Evolutionary conservation across 1,140 invertebrate genomes (phyloP).

Genomic region (Drosophila littoralis): DNA sequence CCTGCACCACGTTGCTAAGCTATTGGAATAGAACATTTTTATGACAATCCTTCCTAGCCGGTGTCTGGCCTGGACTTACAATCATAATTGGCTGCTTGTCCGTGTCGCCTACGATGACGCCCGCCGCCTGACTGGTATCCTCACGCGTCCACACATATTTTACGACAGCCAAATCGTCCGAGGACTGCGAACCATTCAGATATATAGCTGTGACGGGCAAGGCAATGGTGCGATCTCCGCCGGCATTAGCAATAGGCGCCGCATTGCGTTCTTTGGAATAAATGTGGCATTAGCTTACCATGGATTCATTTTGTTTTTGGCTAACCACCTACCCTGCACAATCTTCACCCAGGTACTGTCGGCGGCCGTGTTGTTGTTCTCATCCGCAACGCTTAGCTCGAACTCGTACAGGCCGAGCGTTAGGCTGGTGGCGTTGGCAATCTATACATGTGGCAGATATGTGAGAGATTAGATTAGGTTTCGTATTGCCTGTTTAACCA

Average conservation of each 20-base stretch:
- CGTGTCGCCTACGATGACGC: slow-evolving; percentile 90
- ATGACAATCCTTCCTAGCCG: neutral
- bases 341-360: slow-evolving; percentile 91
- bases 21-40: slow-evolving; percentile 78
- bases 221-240: slow-evolving; percentile 91
- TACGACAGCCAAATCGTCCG: slow-evolving; percentile 94
- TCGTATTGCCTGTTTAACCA: slow-evolving; percentile 7
- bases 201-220: slow-evolving; percentile 91
- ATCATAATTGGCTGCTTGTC: slow-evolving; percentile 91
- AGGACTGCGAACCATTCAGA: slow-evolving; percentile 94
- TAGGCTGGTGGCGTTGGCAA: slow-evolving; percentile 91
- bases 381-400: slow-evolving; percentile 93
- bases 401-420: slow-evolving; percentile 94
- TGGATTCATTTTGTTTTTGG: neutral
- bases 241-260: slow-evolving; percentile 94
- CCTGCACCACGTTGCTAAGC: slow-evolving; percentile 93
- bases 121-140: slow-evolving; percentile 92
- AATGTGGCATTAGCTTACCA: slow-evolving; percentile 5
- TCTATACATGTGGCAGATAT: slow-evolving; percentile 28
- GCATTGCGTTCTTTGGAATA: slow-evolving; percentile 91
- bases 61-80: slow-evolving; percentile 84
- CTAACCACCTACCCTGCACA: slow-evolving; percentile 90
- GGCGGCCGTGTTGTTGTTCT: slow-evolving; percentile 91
- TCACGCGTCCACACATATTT: slow-evolving; percentile 94
- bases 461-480: slow-evolving; percentile 15